These are phyloP conservation scores for Pseudoips prasinana DNA, from an alignment of 2,888 invertebrate genomes.

Conservation along the genomic window DNA sequence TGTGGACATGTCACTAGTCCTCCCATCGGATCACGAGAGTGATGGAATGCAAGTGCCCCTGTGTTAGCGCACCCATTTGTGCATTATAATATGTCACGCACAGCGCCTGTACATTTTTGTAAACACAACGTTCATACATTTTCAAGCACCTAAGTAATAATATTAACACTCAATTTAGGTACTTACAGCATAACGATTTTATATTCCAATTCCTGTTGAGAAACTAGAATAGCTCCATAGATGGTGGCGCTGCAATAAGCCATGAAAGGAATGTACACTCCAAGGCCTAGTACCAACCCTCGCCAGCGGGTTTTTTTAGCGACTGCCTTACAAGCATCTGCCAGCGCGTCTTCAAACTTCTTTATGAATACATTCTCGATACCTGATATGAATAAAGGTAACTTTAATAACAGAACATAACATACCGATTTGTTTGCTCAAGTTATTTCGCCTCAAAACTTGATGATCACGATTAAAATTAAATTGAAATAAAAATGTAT, in stretches of 20 bases:
- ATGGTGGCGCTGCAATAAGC: constrained; percentile 86
- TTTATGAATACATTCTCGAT: constrained; percentile 81
- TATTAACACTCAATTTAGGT: not conserved
- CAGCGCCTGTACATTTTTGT: no score
- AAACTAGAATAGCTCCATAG: constrained; percentile 86
- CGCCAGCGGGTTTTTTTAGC: constrained; percentile 83
- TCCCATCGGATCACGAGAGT: no score
- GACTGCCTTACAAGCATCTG: constrained; percentile 75
- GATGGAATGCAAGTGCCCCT: no score
- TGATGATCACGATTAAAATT: no score
- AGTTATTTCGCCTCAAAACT: no score
- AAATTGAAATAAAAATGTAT: no score
- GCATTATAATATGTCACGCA: no score
- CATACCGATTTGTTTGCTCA: not conserved
- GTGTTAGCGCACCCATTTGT: no score
- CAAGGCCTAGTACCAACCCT: constrained; percentile 86
- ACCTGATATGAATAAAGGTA: constrained; percentile 40
- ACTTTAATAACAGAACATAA: not conserved
- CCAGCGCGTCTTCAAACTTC: constrained; percentile 77
- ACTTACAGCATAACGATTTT: constrained; percentile 85
- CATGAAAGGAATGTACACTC: constrained; percentile 86
- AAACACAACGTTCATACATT: no score
- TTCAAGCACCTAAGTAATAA: no score
- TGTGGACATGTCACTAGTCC: no score
- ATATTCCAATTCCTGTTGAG: constrained; percentile 82